Base-by-base conservation (phyloP, 2,888 invertebrate genomes). In the Pristionchus mayeri region DNA sequence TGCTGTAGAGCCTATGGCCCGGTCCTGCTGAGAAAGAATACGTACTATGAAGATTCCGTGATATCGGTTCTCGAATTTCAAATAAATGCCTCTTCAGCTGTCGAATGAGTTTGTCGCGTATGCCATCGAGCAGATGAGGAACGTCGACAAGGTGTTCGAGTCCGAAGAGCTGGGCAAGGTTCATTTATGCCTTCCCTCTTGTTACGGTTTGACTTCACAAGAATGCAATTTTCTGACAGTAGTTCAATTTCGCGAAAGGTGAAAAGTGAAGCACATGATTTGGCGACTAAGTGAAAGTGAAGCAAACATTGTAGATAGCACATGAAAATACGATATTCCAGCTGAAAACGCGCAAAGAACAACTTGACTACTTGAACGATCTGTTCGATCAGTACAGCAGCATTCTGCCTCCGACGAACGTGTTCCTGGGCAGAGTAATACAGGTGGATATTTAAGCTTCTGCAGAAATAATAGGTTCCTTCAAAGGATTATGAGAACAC, bases 71-170 rank as follows among this genome's bases (percentile, higher is more conserved):
- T n/a, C n/a, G n/a, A n/a, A n/a, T n/a, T n/a, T n/a, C n/a, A n/a
- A 57, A 57, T 57, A 57, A 63, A 63, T 75, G 24, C 27, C 27
- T n/a, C 34, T 71, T n/a, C 44, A 86, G 85, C 63, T 87, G n/a
- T 30, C 85, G 30, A 80, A 86, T 44, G 86, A 88, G 27, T 80
- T 50, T 50, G 88, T 91, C 24, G 85, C 87, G 57, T 86, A 89
- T 37, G 88, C 87, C 4, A 81, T 91, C 21, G 85, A 84, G 21
- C 86, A 86, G 30, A 91, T 91, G 91, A 85, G 89, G 9, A 88
- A 85, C 48, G 87, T 91, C n/a, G 88, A 88, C 57, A 86, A 86
- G n/a, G 67, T 89, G 40, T 76, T 91, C 50, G 85, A 86, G 13
- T 86, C 85, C 48, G 85, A 85, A 63, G 87, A 88, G 60, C 52